Base-by-base conservation (phyloP, 2,888 invertebrate species). In the Caenorhabditis angaria region DNA sequence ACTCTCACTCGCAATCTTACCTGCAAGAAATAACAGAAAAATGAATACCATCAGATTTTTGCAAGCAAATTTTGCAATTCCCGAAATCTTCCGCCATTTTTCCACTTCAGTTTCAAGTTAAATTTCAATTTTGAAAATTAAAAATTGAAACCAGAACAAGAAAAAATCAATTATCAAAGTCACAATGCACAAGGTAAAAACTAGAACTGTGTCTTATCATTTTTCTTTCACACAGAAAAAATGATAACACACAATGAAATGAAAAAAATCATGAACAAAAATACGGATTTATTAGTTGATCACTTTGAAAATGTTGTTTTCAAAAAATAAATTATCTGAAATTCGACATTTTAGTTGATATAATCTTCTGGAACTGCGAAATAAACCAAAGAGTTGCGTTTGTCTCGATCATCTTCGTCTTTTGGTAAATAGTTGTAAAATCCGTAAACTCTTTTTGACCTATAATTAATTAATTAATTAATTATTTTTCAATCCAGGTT, bases 341-440 rank as follows among this genome's bases (percentile, higher is more conserved):
- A 48, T 51, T 51, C 14, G 22, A n/a, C 22, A 22, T 27, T 8
- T 63, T 35, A 71, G 20, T 71, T 60, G 24, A 54, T 14, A 51
- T 66, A 67, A 35, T 72, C 67, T 20, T 76, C 76, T 25, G 22
- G 55, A 27, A 72, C 70, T 0, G 72, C 29, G 60, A 65, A 59
- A 50, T 67, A 57, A 57, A 70, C 20, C n/a, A 70, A 14, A 4
- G 71, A 67, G 65, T 76, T 72, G 1, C 73, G 66, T 32, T 73
- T 77, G 58, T 77, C 73, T 25, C 65, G 64, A 25, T 77, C 70
- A 48, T 66, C 67, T 14, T 77, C 73, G 28, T 61, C 70, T 28
- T 73, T 70, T 28, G 77, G 77, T 18, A 77, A 61, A 63, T 77
- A 72, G 59, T 77, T 74, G 70, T 75, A 77, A 53, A 77, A 67